phyloP scores from a whole-genome alignment of 2,113 vertebrate species.

The Vidua chalybeata region DNA sequence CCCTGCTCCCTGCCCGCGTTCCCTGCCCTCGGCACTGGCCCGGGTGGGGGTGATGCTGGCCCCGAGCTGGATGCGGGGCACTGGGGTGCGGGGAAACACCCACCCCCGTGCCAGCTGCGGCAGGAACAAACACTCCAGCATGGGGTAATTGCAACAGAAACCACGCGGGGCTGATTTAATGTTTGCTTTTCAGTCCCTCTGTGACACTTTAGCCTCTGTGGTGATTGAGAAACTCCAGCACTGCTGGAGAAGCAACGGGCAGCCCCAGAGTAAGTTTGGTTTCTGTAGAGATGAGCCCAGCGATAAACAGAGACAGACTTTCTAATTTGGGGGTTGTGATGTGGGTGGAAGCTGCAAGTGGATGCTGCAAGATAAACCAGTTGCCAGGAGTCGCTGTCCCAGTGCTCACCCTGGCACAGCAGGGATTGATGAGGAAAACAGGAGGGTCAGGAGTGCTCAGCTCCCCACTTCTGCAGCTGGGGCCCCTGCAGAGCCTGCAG shows the following conservation, averaged over 20 bases:
- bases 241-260: background rate
- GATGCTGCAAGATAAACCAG: background rate
- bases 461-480: background rate
- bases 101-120: rapidly evolving
- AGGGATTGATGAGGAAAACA: background rate
- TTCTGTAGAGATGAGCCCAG: background rate
- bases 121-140: rapidly evolving
- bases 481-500: rapidly evolving
- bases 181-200: background rate
- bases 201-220: rapidly evolving
- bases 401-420: rapidly evolving
- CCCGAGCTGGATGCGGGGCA: background rate
- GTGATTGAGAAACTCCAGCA: background rate
- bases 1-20: rapidly evolving
- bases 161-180: rapidly evolving
- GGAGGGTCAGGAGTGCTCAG: background rate
- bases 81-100: background rate
- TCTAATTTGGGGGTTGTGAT: background rate
- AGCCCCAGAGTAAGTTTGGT: background rate
- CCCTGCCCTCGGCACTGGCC: background rate
- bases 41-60: background rate
- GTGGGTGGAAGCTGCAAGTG: background rate
- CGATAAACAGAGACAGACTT: background rate
- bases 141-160: background rate
- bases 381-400: background rate